Base-by-base conservation (phyloP, 2,888 invertebrate genomes). In the Tetramorium bicarinatum region DNA sequence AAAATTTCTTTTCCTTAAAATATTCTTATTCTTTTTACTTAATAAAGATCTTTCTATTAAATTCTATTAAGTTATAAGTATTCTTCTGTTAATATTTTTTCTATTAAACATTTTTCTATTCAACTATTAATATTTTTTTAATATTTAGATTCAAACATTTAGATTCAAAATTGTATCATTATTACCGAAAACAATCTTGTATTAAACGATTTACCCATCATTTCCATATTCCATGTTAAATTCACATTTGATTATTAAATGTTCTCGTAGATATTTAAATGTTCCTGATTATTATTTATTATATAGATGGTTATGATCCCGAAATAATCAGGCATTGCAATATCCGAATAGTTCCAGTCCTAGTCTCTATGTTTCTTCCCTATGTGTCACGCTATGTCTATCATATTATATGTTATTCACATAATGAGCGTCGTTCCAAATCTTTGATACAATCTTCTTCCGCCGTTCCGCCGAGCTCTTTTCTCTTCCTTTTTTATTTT, bases 351-450 rank as follows among this genome's bases (percentile, higher is more conserved):
- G 47, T 79, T 71, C 59, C 79, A 71, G 13, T 47, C 25, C 47
- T 59, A 56, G 34, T 71, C 38, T 79, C 72, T 59, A 38, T 25
- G 79, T 72, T 79, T 79, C 47, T 79, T 44, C 72, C 79, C 59
- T 79, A 77, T 79, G 47, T 79, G 79, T 79, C 59, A 79, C 79
- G 79, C 79, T 71, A 25, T 79, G 72, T 79, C 59, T 72, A 38
- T 18, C 62, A 49, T 64, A 44, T 79, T 76, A 21, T 71, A 49
- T 71, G 72, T 79, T 79, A 47, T 56, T 79, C 71, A 41, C 41
- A 79, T 59, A 69, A 69, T 44, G 56, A 59, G 79, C 79, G 79
- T 71, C 79, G 71, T 69, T 66, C 41, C 47, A 47, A 71, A 44
- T 59, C 47, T 79, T 69, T 79, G 69, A 15, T 79, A 69, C 34